These are phyloP conservation scores for Chiroxiphia lanceolata DNA, from an alignment of 2,797 vertebrate species.

Conservation along the genomic window DNA sequence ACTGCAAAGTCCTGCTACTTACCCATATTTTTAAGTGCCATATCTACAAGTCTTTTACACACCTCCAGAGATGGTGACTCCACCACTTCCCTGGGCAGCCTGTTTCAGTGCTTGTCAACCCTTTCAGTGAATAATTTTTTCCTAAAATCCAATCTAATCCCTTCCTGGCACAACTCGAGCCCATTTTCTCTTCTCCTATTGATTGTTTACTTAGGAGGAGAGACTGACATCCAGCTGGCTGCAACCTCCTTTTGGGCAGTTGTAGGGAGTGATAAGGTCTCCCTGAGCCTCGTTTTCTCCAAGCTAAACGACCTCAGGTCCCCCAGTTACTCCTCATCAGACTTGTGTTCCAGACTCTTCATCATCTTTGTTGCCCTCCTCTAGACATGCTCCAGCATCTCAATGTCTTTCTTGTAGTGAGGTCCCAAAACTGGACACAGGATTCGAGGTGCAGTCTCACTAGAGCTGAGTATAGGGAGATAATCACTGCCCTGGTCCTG, in stretches of 20 bases:
- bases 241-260: background rate
- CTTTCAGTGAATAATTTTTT: background rate
- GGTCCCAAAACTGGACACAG: background rate
- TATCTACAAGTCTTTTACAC: background rate
- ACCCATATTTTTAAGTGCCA: background rate
- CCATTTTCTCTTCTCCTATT: background rate
- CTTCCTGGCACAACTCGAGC: background rate
- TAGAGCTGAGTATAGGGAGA: background rate
- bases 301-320: background rate
- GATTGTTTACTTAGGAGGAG: background rate
- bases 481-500: background rate
- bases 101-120: background rate
- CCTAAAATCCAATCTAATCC: background rate
- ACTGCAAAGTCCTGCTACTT: background rate
- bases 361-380: background rate
- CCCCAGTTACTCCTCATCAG: background rate
- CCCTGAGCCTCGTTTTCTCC: background rate
- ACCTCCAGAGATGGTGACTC: background rate
- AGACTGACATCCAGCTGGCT: too few relatives aligned
- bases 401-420: background rate
- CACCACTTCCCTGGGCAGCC: background rate
- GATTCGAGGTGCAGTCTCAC: background rate
- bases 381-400: accelerated
- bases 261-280: background rate
- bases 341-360: background rate